Evolutionary conservation across 2,888 invertebrate genomes (phyloP), one percentile per base, ranked within the genome.

Genomic region (Polydesmus complanatus): DNA sequence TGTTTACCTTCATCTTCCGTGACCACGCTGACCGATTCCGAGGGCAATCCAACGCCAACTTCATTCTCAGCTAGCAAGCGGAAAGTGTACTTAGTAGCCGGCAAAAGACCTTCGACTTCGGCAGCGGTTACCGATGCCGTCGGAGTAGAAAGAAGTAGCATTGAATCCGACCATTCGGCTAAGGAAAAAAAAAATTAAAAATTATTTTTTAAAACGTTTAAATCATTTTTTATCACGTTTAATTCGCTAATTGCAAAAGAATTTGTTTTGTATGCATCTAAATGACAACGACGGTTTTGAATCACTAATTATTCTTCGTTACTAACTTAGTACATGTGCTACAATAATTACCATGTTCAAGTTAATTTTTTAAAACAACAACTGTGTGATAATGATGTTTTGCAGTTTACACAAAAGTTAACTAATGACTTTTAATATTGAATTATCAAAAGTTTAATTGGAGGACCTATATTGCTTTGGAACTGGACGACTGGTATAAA

Each of bases 51-150:
- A 18, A 84, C 82, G 60, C 95, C 94, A 64, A 94, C 85, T 74
- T 89, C 89, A 70, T 95, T 95, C 76, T 93, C 90, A 62, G 93
- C 93, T 1, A 92, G 88, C 69, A 94, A 89, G 66, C 92, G 80
- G 68, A 94, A 83, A 71, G 94, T 91, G 72, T 95, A 95, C 0
- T 90, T 89, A 1, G 93, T 92, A 37, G 92, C 90, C 26, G 93
- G 93, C 68, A 86, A 81, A 3, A 93, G 78, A 70, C 81, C 81
- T 2, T 80, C 76, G 25, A 63, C 47, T 53, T 52, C 56, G 37
- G 63, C 57, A 23, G 57, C 27, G 27, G 26, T 58, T 27, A 27
- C 52, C 22, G 37, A 37, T 14, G 57, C 52, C 26, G 50, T 48
- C 14, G 55, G 53, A 23, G 58, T 52, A 23, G 51, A 23, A 21